Evolutionary conservation across 1,140 invertebrate genomes (phyloP).

Genomic region (Drosophila equinoxialis): DNA sequence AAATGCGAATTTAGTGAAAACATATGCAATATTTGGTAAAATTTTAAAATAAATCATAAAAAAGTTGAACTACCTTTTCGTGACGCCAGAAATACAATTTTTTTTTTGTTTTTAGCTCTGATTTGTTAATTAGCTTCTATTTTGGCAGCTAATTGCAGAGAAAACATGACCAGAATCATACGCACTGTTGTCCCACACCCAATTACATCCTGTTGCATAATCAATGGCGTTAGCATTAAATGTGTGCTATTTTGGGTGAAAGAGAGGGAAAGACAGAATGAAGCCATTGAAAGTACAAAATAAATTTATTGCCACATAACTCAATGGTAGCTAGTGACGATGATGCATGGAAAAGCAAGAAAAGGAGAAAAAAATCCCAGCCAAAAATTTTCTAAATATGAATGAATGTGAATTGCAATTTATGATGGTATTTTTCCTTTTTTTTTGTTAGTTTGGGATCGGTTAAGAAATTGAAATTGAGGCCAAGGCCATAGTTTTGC

Average conservation of each 20-base stretch:
- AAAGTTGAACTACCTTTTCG: too few relatives aligned
- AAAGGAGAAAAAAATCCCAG: slow-evolving; percentile 1
- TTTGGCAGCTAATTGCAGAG: slow-evolving; percentile 60
- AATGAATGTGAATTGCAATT: slow-evolving; percentile 68
- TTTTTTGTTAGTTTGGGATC: neutral
- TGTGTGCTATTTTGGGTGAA: neutral
- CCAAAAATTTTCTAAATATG: slow-evolving; percentile 39
- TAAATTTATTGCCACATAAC: slow-evolving; percentile 75
- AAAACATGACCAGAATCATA: slow-evolving; percentile 55
- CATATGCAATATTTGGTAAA: too few relatives aligned
- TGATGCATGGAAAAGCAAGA: slow-evolving; percentile 51
- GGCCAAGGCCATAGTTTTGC: slow-evolving; percentile 53
- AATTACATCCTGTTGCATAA: slow-evolving; percentile 25
- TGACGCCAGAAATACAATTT: too few relatives aligned
- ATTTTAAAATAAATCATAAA: too few relatives aligned
- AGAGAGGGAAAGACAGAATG: neutral
- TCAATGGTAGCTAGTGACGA: slow-evolving; percentile 62
- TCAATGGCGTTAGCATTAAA: slow-evolving; percentile 32
- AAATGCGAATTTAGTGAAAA: too few relatives aligned
- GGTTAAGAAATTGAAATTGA: neutral
- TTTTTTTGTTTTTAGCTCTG: neutral
- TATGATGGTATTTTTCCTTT: slow-evolving; percentile 31
- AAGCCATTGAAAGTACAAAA: slow-evolving; percentile 33
- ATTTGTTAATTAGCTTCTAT: slow-evolving; percentile 44
- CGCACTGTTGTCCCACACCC: slow-evolving; percentile 53